Evolutionary conservation across 2,797 vertebrate species (phyloP).

Genomic region (Trematomus bernacchii): DNA sequence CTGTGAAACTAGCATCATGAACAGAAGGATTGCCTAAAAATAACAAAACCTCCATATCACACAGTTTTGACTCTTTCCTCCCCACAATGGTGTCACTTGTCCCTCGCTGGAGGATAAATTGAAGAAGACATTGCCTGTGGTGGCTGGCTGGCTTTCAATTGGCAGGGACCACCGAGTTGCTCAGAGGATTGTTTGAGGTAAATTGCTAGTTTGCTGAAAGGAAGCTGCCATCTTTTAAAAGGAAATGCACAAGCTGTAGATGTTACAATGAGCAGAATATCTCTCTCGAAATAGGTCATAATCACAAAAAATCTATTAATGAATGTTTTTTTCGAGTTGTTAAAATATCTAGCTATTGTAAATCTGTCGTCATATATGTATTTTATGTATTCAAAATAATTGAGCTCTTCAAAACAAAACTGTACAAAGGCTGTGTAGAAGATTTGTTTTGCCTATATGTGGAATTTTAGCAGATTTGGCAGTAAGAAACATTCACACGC

Average conservation of each 20-base stretch:
- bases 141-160: conserved; percentile 69
- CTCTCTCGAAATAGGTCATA: conserved; percentile 1
- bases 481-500: conserved; percentile 22
- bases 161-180: conserved; percentile 48
- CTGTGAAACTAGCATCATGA: conserved; percentile 24
- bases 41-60: conserved; percentile 45
- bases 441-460: conserved; percentile 34
- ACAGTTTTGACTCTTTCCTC: conserved; percentile 53
- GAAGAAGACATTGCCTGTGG: conserved; percentile 59
- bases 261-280: conserved; percentile 25
- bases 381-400: background rate
- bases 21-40: conserved; percentile 28
- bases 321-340: background rate
- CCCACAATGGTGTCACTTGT: conserved; percentile 71
- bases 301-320: background rate
- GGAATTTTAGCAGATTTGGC: conserved; percentile 41
- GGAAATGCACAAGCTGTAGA: conserved; percentile 20
- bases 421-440: conserved; percentile 12
- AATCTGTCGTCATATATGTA: background rate
- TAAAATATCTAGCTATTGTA: background rate
- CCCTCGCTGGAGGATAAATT: conserved; percentile 71
- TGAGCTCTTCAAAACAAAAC: background rate
- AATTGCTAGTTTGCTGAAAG: conserved; percentile 48
- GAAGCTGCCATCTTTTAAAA: conserved; percentile 19
- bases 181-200: conserved; percentile 50